Conservation (phyloP, 1,140 invertebrate species). For the Dendroctonus ponderosae region DNA sequence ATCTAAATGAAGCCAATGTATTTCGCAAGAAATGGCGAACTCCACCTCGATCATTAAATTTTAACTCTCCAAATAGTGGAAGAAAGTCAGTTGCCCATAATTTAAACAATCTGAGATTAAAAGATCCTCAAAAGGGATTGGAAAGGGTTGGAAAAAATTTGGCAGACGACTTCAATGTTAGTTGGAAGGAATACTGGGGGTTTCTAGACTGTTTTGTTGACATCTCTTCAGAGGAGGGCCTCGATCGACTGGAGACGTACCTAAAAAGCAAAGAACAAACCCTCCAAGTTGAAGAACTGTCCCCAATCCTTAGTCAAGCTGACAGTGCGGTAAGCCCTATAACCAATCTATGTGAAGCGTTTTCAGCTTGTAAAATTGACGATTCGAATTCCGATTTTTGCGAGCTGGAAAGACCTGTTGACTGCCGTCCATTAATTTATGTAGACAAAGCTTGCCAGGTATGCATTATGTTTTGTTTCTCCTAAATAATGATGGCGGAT, state of each 20-base stretch:
- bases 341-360: constrained; percentile 56
- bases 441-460: constrained; percentile 63
- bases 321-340: constrained; percentile 53
- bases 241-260: constrained; percentile 72
- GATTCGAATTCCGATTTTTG: constrained; percentile 34
- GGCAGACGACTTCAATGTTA: constrained; percentile 70
- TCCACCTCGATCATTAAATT: constrained; percentile 58
- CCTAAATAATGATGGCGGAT: too few species aligned
- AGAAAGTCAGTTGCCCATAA: constrained; percentile 29
- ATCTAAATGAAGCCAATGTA: constrained; percentile 64
- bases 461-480: background rate
- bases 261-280: constrained; percentile 48
- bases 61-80: constrained; percentile 35
- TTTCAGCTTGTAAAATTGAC: constrained; percentile 55
- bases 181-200: constrained; percentile 91
- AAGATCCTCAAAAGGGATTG: constrained; percentile 79
- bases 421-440: constrained; percentile 55
- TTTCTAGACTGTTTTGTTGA: constrained; percentile 80
- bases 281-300: constrained; percentile 19
- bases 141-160: constrained; percentile 78
- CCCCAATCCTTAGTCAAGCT: constrained; percentile 8
- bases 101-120: constrained; percentile 58
- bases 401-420: constrained; percentile 6
- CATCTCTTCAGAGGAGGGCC: constrained; percentile 67
- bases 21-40: constrained; percentile 82